A percentile compares a stretch with the other conserved stretches of the same genome.
phyloP scores from a whole-genome alignment of 2,113 vertebrate genomes.

The Uria aalge region DNA sequence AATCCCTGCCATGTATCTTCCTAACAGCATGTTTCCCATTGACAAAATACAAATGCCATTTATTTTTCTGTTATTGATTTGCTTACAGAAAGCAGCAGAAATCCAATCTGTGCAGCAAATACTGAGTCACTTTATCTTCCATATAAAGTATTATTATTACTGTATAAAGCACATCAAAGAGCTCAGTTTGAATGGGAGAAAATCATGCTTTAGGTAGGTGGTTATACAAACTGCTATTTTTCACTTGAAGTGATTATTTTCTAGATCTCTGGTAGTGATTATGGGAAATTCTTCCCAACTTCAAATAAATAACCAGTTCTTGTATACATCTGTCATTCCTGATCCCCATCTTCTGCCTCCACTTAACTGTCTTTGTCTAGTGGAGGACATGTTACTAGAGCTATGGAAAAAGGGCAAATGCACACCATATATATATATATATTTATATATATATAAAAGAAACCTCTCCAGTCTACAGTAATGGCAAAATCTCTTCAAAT shows the following conservation, averaged over 20 bases:
- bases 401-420: neutral
- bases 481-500: neutral
- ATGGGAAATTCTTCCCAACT: neutral
- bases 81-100: constrained; percentile 36
- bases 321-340: neutral
- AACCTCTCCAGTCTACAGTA: neutral
- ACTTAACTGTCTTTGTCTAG: neutral
- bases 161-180: constrained; percentile 15
- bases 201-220: constrained; percentile 13
- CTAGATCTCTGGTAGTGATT: neutral
- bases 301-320: neutral
- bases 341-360: neutral
- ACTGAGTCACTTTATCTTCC: constrained; percentile 4
- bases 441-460: neutral
- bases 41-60: constrained; percentile 16
- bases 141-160: neutral
- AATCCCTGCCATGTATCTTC: neutral
- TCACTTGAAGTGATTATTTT: constrained; percentile 33
- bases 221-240: constrained; percentile 41
- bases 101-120: constrained; percentile 11
- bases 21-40: neutral
- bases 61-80: constrained; percentile 36
- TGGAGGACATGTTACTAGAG: neutral
- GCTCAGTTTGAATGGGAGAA: neutral
- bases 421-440: neutral